Conservation (phyloP, 2,797 vertebrate species). For the Enteromius thamalakanensis region DNA sequence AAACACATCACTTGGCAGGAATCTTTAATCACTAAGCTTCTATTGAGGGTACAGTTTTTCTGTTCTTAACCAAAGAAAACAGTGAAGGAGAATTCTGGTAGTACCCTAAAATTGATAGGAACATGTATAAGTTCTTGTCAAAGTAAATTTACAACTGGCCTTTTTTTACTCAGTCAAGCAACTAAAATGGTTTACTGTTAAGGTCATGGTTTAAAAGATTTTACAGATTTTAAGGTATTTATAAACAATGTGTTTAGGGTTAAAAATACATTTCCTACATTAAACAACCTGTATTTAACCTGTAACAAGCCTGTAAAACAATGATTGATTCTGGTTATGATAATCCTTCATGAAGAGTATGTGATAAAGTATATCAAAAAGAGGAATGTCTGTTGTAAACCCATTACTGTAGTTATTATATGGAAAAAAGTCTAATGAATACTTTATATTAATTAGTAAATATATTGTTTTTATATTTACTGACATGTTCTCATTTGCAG, state of each 20-base stretch:
- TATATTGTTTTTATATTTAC: too few relatives aligned
- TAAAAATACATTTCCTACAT: not conserved
- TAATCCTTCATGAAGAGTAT: not conserved
- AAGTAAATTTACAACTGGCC: not conserved
- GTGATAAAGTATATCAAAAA: not conserved
- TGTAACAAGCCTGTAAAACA: not conserved
- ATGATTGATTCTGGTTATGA: not conserved
- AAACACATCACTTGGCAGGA: conserved; percentile 15
- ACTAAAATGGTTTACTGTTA: conserved; percentile 3
- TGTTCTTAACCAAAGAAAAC: not conserved
- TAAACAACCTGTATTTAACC: not conserved
- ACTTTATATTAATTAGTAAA: too few relatives aligned
- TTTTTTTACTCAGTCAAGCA: conserved; percentile 15
- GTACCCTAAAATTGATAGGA: conserved; percentile 7
- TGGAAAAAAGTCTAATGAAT: too few relatives aligned
- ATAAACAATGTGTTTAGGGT: not conserved
- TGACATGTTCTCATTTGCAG: too few relatives aligned
- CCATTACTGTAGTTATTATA: not conserved
- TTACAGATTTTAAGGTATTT: not conserved
- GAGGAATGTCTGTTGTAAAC: not conserved
- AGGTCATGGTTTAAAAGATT: not conserved
- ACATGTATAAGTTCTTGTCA: conserved; percentile 20
- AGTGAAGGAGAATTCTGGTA: conserved; percentile 14
- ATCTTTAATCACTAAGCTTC: conserved; percentile 4
- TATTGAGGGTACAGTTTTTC: conserved; percentile 4